Evolutionary conservation across 2,888 invertebrate genomes (phyloP).

Genomic region (Augiades crinisus): DNA sequence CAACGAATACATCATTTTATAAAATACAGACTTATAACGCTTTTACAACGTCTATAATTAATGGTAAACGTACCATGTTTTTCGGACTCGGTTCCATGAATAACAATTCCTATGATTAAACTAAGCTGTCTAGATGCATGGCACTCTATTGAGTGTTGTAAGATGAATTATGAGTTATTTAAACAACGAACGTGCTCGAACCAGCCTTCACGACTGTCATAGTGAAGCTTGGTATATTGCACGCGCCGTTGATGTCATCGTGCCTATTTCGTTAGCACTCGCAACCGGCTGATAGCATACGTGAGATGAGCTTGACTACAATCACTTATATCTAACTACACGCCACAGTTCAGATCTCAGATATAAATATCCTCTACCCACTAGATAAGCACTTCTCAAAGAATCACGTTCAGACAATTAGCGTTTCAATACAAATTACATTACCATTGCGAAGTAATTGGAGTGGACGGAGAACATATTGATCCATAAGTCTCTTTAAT

Average conservation of each 20-base stretch:
- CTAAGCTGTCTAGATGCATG: constrained; percentile 5
- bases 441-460: constrained; percentile 10
- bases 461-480: constrained; percentile 21
- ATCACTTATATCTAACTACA: constrained; percentile 1
- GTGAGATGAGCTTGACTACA: constrained; percentile 24
- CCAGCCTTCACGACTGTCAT: constrained; percentile 10
- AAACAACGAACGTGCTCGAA: constrained; percentile 18
- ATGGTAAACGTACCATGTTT: too few relatives aligned
- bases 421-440: not conserved
- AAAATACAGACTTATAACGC: too few relatives aligned
- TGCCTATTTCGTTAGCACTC: constrained; percentile 19
- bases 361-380: constrained; percentile 3
- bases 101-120: constrained; percentile 3
- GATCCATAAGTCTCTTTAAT: constrained; percentile 21
- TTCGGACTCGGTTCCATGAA: not conserved
- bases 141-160: constrained; percentile 1
- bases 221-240: constrained; percentile 15
- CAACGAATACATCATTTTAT: too few relatives aligned
- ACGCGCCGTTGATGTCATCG: constrained; percentile 26
- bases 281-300: constrained; percentile 17
- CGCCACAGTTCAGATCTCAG: constrained; percentile 15
- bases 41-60: too few relatives aligned
- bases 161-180: constrained; percentile 10
- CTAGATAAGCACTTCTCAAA: too few relatives aligned
- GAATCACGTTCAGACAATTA: constrained; percentile 19